A percentile compares a stretch with the other conserved stretches of the same genome.
Evolutionary conservation across 2,797 vertebrate species (phyloP).

Genomic region (Bovichtus variegatus): DNA sequence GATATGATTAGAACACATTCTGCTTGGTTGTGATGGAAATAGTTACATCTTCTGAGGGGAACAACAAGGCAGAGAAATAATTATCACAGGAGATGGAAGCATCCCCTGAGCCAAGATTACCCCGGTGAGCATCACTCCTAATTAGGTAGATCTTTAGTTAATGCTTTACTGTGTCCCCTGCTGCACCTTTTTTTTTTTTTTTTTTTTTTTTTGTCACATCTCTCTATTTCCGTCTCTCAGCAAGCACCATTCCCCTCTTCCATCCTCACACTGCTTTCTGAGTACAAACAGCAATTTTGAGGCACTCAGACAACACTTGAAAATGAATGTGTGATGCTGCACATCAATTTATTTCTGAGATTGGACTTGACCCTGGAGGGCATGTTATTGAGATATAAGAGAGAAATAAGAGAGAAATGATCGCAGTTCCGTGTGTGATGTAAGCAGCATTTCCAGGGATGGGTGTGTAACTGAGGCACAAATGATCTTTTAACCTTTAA

Average conservation of each 20-base stretch:
- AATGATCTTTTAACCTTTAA: slow-evolving; percentile 11
- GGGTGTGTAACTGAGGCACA: slow-evolving; percentile 13
- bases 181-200: slow-evolving; percentile 53
- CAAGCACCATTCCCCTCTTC: slow-evolving; percentile 26
- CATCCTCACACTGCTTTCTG: slow-evolving; percentile 27
- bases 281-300: slow-evolving; percentile 39
- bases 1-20: slow-evolving; percentile 28
- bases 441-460: slow-evolving; percentile 6
- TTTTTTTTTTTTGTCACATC: slow-evolving; percentile 35
- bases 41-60: slow-evolving; percentile 35
- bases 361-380: slow-evolving; percentile 50
- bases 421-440: slow-evolving; percentile 15
- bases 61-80: slow-evolving; percentile 69
- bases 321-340: slow-evolving; percentile 39
- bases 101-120: slow-evolving; percentile 68
- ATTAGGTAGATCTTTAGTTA: slow-evolving; percentile 78
- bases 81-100: slow-evolving; percentile 57
- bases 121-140: slow-evolving; percentile 69
- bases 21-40: slow-evolving; percentile 46
- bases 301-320: slow-evolving; percentile 35
- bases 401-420: slow-evolving; percentile 13
- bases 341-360: slow-evolving; percentile 55
- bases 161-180: slow-evolving; percentile 63
- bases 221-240: slow-evolving; percentile 28
- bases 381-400: slow-evolving; percentile 17